Base-by-base conservation (phyloP, 2,113 vertebrate species). In the Salvator merianae region DNA sequence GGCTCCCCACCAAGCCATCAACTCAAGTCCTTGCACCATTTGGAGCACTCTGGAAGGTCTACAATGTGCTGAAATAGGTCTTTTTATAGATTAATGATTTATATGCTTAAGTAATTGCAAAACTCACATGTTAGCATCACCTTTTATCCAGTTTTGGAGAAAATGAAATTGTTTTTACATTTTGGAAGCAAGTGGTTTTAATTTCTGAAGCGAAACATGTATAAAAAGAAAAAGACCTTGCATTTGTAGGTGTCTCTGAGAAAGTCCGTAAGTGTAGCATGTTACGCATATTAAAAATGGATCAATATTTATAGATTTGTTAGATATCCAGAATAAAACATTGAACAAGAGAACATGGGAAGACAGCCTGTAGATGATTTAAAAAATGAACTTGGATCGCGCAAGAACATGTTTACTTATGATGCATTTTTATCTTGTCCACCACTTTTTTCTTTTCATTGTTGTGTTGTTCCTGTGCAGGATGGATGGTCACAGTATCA, bases 401-500 rank as follows among this genome's bases (percentile, higher is more conserved):
- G 24, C 71, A 10, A 50, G 36, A 75, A 59, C 14, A 13, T 0
- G 0, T 83, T 8, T 0, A 0, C 32, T 9, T 6, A 18, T 72
- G 22, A n/a, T 43, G 43, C 55, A 28, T 16, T 79, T 84, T 79
- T 73, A 91, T 50, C 13, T 0, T 55, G 18, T 55, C 50, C 34
- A n/a, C 53, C 53, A 16, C 1, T 30, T 32, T 16, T 50, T 83
- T 28, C 80, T 3, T 0, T 2, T 0, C 5, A 0, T 2, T 75
- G 32, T 79, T 73, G 36, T 75, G 32, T 91, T 93, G 75, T 88
- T 85, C 91, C 83, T 85, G 86, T 91, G 18, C 95, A 99, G 99
- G 99, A 99, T 0, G 99, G 99, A 92, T 99, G 98, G 97, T 98
- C 98, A 1, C 99, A 99, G 91, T 99, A 99, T 96, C 99, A 99